Conservation (phyloP, 2,888 invertebrate genomes). For the Deilephila elpenor region DNA sequence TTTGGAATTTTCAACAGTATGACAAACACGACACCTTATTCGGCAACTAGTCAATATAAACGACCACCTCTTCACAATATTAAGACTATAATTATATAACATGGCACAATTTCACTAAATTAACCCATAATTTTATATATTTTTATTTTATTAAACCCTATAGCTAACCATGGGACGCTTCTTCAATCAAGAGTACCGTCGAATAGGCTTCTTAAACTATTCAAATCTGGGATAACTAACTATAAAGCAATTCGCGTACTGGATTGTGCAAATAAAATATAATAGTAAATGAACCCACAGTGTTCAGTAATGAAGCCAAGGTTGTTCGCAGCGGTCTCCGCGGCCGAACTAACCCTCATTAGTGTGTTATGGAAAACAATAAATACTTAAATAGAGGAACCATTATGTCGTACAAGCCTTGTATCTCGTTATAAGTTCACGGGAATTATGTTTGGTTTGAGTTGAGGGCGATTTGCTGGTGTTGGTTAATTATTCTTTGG, state of each 20-base stretch:
- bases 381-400: constrained; percentile 48
- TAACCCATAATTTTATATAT: no score
- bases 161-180: no score
- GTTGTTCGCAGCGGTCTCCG: background rate
- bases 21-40: no score
- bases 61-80: no score
- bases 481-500: background rate
- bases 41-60: no score
- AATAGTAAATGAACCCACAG: background rate
- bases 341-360: background rate
- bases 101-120: no score
- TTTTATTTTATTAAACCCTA: no score
- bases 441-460: constrained; percentile 37
- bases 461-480: constrained; percentile 27
- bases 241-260: background rate
- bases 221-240: no score
- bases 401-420: constrained; percentile 44
- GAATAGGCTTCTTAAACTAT: no score
- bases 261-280: background rate
- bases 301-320: background rate
- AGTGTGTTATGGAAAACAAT: constrained; percentile 42
- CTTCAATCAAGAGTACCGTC: no score
- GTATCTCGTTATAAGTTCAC: constrained; percentile 57
- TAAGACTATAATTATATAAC: no score
- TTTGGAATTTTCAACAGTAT: no score